These are phyloP conservation scores for Propithecus perrieri DNA, from an alignment of 2,797 vertebrate genomes.

Conservation along the genomic window DNA sequence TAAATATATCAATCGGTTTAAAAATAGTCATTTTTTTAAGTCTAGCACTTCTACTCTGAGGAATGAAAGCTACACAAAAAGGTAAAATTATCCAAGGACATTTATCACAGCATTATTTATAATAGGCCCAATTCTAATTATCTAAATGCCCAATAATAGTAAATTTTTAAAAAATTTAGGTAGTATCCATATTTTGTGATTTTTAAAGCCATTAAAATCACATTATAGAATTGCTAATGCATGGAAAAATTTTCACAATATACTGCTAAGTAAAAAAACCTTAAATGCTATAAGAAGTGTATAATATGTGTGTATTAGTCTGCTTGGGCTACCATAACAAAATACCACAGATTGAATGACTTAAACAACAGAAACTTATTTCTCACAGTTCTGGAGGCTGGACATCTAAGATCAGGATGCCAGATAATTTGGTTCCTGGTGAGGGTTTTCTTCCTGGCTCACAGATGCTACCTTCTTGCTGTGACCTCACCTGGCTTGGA, in stretches of 20 bases:
- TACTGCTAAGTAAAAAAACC: background rate
- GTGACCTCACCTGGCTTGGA: background rate
- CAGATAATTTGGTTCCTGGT: background rate
- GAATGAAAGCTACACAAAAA: background rate
- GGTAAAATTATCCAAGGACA: background rate
- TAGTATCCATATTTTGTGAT: background rate
- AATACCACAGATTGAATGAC: background rate
- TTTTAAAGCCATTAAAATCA: constrained; percentile 30
- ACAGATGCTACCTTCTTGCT: background rate
- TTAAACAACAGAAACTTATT: background rate
- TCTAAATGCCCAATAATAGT: background rate
- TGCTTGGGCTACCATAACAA: background rate
- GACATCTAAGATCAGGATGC: background rate
- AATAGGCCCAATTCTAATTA: background rate
- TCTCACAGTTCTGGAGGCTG: background rate
- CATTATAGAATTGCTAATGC: background rate
- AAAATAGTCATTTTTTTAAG: background rate
- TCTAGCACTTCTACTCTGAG: background rate
- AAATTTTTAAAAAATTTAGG: background rate
- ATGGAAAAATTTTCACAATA: background rate
- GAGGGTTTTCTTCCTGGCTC: background rate
- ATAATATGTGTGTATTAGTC: background rate
- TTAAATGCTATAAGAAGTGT: background rate
- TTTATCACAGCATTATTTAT: background rate
- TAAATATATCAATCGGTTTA: background rate